phyloP scores from a whole-genome alignment of 2,797 vertebrate species.

The Nannoperca australis region DNA sequence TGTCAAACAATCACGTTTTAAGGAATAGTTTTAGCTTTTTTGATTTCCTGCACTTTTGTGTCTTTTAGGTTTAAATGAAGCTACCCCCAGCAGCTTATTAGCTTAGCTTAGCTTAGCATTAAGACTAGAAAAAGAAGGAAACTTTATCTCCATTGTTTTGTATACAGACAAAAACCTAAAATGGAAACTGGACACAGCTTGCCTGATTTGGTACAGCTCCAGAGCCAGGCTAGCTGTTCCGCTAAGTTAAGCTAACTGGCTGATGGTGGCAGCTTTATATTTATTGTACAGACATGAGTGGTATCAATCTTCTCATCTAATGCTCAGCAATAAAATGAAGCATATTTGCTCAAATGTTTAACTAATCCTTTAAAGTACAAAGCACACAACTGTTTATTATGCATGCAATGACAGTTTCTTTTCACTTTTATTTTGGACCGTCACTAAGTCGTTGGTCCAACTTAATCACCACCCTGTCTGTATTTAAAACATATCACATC shows the following conservation, averaged over 20 bases:
- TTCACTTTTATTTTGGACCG: conserved; percentile 56
- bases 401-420: conserved; percentile 43
- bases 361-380: conserved; percentile 17
- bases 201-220: not conserved
- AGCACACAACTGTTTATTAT: conserved; percentile 22
- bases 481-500: conserved; percentile 51
- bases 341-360: conserved; percentile 1
- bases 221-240: not conserved
- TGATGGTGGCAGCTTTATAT: not conserved
- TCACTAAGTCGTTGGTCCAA: conserved; percentile 43
- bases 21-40: not conserved
- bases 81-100: not conserved
- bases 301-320: not conserved
- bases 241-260: not conserved
- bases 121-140: not conserved
- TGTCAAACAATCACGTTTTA: not conserved
- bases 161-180: no score
- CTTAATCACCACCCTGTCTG: conserved; percentile 26
- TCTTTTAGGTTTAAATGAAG: not conserved
- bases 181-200: not conserved
- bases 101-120: not conserved
- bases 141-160: no score
- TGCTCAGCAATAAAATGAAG: not conserved
- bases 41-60: not conserved
- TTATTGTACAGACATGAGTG: not conserved